Percentiles rank a stretch among this genome's conserved stretches.
These are phyloP conservation scores for Chromobotia macracanthus DNA, from an alignment of 2,797 vertebrate species.

Conservation along the genomic window DNA sequence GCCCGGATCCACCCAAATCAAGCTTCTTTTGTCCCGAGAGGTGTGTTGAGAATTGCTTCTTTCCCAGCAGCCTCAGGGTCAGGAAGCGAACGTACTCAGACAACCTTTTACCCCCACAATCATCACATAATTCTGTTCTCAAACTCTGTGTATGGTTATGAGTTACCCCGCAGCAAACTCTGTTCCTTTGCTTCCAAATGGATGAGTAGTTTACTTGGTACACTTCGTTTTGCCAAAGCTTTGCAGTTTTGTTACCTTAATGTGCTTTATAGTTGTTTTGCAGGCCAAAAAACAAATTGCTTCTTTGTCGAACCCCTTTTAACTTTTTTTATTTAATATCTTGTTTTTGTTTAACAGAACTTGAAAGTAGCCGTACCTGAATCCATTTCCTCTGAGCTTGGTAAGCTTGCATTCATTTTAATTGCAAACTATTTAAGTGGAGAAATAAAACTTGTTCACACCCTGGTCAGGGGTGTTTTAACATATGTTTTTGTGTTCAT, in stretches of 20 bases:
- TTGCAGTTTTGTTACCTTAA: constrained; percentile 17
- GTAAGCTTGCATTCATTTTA: constrained; percentile 72
- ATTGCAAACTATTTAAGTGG: constrained; percentile 33
- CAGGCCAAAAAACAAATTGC: neutral
- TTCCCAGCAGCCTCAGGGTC: constrained; percentile 38
- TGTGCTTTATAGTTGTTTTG: constrained; percentile 9
- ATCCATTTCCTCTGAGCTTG: constrained; percentile 89
- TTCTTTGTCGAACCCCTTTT: constrained; percentile 19
- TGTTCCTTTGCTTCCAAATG: constrained; percentile 16
- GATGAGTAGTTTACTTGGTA: neutral
- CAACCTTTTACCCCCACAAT: constrained; percentile 15
- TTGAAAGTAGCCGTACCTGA: constrained; percentile 94
- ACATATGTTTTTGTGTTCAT: constrained; percentile 1
- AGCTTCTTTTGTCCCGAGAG: constrained; percentile 17
- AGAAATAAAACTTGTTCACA: constrained; percentile 1
- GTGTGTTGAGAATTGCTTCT: constrained; percentile 34
- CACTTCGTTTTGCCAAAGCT: neutral
- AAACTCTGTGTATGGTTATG: neutral
- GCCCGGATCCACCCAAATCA: constrained; percentile 15
- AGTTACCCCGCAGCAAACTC: constrained; percentile 35
- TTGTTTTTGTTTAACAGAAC: constrained; percentile 77
- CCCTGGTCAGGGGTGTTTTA: neutral
- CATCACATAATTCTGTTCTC: constrained; percentile 25
- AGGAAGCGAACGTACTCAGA: constrained; percentile 27
- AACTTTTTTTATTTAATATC: constrained; percentile 5